A percentile compares a stretch with the other conserved stretches of the same genome.
Evolutionary conservation across 2,797 vertebrate genomes (phyloP).

Genomic region (Taenioides sp.): DNA sequence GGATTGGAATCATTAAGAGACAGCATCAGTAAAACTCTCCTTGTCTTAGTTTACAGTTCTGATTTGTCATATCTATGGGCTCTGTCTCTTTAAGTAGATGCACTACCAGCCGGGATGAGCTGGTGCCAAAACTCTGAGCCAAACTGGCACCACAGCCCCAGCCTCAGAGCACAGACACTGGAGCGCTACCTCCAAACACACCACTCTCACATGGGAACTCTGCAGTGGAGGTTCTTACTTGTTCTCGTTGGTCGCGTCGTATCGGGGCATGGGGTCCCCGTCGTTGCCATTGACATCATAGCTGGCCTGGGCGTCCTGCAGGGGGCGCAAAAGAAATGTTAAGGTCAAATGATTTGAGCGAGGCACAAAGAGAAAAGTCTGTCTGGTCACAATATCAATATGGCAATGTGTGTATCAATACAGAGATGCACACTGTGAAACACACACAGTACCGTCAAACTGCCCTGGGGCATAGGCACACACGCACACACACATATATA

Average conservation of each 20-base stretch:
- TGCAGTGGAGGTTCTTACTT: constrained; percentile 84
- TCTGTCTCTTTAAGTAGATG: constrained; percentile 70
- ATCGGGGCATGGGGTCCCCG: constrained; percentile 97
- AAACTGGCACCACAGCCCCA: constrained; percentile 56
- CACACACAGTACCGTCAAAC: too few species aligned
- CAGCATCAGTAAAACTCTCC: neutral
- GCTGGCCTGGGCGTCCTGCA: constrained; percentile 93
- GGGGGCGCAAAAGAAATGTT: constrained; percentile 33
- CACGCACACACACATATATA: too few species aligned
- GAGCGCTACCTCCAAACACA: neutral
- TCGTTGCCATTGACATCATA: constrained; percentile 98
- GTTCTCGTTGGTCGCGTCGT: constrained; percentile 98
- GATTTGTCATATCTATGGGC: constrained; percentile 47
- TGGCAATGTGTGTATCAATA: too few species aligned
- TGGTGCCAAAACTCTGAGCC: constrained; percentile 59
- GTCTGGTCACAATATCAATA: too few species aligned
- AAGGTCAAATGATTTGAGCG: neutral
- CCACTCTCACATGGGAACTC: neutral
- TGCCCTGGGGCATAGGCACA: too few species aligned
- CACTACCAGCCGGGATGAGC: constrained; percentile 61
- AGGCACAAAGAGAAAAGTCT: neutral
- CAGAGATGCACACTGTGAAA: too few species aligned
- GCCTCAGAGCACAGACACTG: neutral
- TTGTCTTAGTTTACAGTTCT: constrained; percentile 16
- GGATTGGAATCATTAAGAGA: neutral